Evolutionary conservation across 2,888 invertebrate species (phyloP), one percentile per base, ranked within the genome.

Genomic region (Diogma glabrata): DNA sequence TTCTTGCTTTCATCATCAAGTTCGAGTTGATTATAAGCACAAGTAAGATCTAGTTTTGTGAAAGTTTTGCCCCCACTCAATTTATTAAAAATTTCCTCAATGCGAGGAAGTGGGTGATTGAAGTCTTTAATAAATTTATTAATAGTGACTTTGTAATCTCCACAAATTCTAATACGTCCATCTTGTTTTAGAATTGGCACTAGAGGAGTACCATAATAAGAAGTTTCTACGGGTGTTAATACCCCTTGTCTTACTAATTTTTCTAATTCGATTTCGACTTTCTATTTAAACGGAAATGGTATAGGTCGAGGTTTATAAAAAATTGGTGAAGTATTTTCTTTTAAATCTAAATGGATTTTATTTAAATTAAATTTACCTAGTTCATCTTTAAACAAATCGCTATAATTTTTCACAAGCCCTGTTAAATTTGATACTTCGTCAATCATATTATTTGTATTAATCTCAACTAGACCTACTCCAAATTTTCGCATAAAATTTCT

Each of bases 21-120:
- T 40, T 57, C 56, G 7, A 66, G 54, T 57, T 67, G 65, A 52
- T 64, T 61, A 51, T 64, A 67, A 0, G 64, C 64, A 38, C 60
- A 57, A 0, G 58, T 51, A 19, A 64, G 57, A 57, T 67, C 64
- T 8, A 65, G 40, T 53, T 61, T 61, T 1, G 53, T n/a, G 49
- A 30, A 51, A 51, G 33, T 52, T 53, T 52, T 52, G 7, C 54
- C 54, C 4, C 54, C 53, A 28, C 53, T 52, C 2, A 58, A n/a
- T 58, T 55, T 54, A n/a, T 58, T 56, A 53, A 60, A 62, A 16
- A 61, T 30, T 19, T 61, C 59, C 33, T 62, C 61, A n/a, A 63
- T 60, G 5, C 60, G 54, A 1, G 61, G 61, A 14, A 61, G 45
- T 0, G 60, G 61, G n/a, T n/a, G n/a, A n/a, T n/a, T n/a, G n/a